These are phyloP conservation scores for Pantherophis vulpinus DNA, from an alignment of 2,797 vertebrate species.

Conservation along the genomic window DNA sequence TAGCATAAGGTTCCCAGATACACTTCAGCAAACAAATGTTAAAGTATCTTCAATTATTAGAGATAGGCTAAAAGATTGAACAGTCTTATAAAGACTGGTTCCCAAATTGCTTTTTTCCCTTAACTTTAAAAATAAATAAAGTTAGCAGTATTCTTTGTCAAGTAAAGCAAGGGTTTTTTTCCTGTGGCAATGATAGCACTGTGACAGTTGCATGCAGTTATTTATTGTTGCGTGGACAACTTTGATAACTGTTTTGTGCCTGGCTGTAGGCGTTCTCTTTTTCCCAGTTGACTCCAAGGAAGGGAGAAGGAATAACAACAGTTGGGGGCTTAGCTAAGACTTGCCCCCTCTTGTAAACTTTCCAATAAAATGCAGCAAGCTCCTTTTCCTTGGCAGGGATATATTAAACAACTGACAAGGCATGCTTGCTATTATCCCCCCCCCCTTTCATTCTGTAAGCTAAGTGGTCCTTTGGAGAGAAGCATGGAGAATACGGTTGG, in stretches of 20 bases:
- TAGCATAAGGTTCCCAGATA: neutral
- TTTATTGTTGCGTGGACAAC: neutral
- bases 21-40: neutral
- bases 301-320: neutral
- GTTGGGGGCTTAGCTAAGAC: conserved; percentile 3
- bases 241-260: neutral
- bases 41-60: neutral
- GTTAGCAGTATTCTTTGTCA: neutral
- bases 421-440: neutral
- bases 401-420: conserved; percentile 33
- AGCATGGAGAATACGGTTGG: neutral
- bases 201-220: neutral
- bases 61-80: neutral
- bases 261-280: neutral
- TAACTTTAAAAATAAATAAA: neutral
- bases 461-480: neutral
- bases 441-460: neutral
- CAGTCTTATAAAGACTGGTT: neutral
- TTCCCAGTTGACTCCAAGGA: conserved; percentile 18
- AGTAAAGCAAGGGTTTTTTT: neutral
- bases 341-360: conserved; percentile 9
- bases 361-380: conserved; percentile 37
- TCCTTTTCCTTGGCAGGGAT: conserved; percentile 21
- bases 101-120: neutral
- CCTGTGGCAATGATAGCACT: neutral